Conservation (phyloP, 2,113 vertebrate genomes). For the Ascaphus truei region DNA sequence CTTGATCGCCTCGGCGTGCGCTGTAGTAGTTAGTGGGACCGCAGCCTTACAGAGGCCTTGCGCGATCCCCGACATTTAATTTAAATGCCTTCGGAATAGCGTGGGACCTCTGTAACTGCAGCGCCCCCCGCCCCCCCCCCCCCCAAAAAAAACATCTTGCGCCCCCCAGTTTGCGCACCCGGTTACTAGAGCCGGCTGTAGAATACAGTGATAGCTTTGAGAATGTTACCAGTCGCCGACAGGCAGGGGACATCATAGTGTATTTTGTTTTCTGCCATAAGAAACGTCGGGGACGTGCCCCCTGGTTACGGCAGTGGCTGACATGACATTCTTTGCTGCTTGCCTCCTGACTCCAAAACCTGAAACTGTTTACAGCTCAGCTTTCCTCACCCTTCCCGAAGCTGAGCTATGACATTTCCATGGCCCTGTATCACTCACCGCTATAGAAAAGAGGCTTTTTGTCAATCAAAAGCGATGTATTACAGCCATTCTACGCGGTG, state of each 20-base stretch:
- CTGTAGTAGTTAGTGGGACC: too few relatives aligned
- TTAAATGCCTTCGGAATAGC: too few relatives aligned
- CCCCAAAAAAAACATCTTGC: too few relatives aligned
- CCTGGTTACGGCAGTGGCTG: neutral
- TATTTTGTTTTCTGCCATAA: neutral
- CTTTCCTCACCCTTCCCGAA: neutral
- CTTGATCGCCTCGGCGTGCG: too few relatives aligned
- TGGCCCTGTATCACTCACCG: neutral
- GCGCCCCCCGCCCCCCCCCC: too few relatives aligned
- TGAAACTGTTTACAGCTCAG: neutral
- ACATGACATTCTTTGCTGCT: neutral
- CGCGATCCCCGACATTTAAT: too few relatives aligned
- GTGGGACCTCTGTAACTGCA: too few relatives aligned
- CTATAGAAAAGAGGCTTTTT: neutral
- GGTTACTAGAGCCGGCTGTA: too few relatives aligned
- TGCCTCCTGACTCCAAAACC: neutral
- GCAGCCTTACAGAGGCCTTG: too few relatives aligned
- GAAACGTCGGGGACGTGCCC: neutral
- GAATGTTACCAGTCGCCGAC: neutral
- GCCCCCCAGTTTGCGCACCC: too few relatives aligned
- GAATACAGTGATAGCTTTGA: too few relatives aligned
- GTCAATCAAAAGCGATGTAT: slow-evolving; percentile 8
- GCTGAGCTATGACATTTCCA: slow-evolving; percentile 9
- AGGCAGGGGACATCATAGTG: neutral
- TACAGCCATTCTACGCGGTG: slow-evolving; percentile 1